phyloP scores from a whole-genome alignment of 2,797 vertebrate species.

The Platyrinchus mystaceus region DNA sequence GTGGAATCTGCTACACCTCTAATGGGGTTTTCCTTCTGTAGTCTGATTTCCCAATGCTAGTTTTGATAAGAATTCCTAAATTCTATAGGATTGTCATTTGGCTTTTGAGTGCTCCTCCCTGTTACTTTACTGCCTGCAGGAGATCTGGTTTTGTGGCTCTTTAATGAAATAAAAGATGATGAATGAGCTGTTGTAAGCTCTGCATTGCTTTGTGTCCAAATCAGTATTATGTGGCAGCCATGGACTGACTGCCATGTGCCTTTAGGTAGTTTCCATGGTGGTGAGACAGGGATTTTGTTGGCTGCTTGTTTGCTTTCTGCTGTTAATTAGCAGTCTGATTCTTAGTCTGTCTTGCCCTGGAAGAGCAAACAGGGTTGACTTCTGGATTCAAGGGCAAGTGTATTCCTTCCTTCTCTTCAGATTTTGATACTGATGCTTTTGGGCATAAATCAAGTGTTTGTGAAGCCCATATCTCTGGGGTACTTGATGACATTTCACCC shows the following conservation, averaged over 20 bases:
- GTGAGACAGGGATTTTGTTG: background rate
- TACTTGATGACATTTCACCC: background rate
- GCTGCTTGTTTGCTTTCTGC: background rate
- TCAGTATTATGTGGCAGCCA: accelerated
- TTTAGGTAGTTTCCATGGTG: background rate
- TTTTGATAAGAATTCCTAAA: background rate
- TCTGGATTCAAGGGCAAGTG: background rate
- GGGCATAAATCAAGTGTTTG: background rate
- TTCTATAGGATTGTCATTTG: background rate
- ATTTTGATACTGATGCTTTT: background rate
- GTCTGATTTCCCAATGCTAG: background rate
- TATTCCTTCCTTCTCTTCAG: background rate
- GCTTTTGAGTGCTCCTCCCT: background rate
- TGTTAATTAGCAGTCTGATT: background rate
- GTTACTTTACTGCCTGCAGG: background rate
- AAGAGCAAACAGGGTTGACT: background rate
- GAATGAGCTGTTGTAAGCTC: background rate
- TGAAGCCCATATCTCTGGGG: background rate
- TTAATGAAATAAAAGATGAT: background rate
- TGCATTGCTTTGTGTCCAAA: background rate
- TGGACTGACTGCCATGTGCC: background rate
- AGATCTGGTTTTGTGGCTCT: background rate
- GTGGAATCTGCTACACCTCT: background rate
- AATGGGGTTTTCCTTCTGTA: background rate
- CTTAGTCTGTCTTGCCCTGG: background rate